phyloP scores from a whole-genome alignment of 2,797 vertebrate genomes.

The Syngnathus acus region DNA sequence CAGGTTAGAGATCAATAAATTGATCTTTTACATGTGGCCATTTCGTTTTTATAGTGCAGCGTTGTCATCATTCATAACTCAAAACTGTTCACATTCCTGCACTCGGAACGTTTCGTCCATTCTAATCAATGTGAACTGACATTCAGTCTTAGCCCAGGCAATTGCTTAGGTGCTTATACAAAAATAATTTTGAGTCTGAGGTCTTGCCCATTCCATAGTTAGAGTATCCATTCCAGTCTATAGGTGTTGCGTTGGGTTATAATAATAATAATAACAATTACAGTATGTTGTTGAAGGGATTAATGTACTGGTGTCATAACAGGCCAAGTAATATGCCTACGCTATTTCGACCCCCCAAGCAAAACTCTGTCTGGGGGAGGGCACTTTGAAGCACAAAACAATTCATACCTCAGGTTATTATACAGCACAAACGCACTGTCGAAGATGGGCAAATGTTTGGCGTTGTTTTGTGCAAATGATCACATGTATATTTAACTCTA shows the following conservation, averaged over 20 bases:
- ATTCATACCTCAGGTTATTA: slow-evolving; percentile 5
- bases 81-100: neutral
- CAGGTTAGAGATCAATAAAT: neutral
- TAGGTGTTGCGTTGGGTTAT: neutral
- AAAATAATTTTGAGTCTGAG: neutral
- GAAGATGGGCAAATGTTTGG: neutral
- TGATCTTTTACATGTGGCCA: neutral
- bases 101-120: neutral
- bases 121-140: neutral
- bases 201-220: neutral
- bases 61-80: neutral
- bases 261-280: neutral
- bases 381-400: neutral
- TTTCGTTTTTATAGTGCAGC: slow-evolving; percentile 1
- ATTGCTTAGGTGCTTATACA: neutral
- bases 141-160: neutral
- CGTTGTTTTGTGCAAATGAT: slow-evolving; percentile 1
- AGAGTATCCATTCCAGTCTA: neutral
- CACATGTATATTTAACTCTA: no score
- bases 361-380: neutral
- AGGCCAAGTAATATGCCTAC: neutral
- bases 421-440: slow-evolving; percentile 3
- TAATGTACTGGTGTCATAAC: neutral
- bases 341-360: neutral
- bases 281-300: neutral